Conservation (phyloP, 1,140 invertebrate species). For the Pachyrhynchus sulphureomaculatus region DNA sequence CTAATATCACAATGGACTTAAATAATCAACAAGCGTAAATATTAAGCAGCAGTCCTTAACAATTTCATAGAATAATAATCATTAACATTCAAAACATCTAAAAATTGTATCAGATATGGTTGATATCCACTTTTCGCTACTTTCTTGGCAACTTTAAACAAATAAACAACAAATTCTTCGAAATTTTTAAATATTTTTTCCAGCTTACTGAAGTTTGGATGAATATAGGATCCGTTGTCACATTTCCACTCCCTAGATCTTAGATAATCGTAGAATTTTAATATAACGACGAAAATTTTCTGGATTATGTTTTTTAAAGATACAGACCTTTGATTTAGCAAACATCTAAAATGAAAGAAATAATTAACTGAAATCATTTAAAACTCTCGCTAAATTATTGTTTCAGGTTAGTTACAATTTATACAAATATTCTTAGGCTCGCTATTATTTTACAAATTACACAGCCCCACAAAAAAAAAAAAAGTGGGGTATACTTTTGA, state of each 20-base stretch:
- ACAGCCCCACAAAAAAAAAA: no score
- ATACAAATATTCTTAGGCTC: no score
- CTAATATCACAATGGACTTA: no score
- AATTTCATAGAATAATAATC: slow-evolving; percentile 41
- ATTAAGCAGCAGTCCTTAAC: neutral
- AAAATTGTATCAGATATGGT: slow-evolving; percentile 44
- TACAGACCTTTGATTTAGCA: slow-evolving; percentile 66
- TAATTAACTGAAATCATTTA: no score
- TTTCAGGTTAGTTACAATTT: no score
- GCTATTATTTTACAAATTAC: no score
- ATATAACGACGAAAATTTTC: slow-evolving; percentile 67
- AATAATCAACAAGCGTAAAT: no score
- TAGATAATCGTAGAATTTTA: slow-evolving; percentile 66
- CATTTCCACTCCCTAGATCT: slow-evolving; percentile 42
- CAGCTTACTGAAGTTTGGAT: slow-evolving; percentile 47
- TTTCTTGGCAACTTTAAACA: slow-evolving; percentile 46
- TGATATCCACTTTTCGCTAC: slow-evolving; percentile 45
- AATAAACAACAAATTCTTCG: slow-evolving; percentile 43
- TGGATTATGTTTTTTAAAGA: slow-evolving; percentile 65
- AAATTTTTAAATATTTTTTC: slow-evolving; percentile 48
- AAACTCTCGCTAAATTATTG: no score
- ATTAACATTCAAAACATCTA: slow-evolving; percentile 48
- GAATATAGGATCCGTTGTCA: slow-evolving; percentile 37
- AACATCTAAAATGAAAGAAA: slow-evolving; percentile 61
- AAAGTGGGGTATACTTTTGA: no score